A percentile compares a stretch with the other conserved stretches of the same genome.
These are phyloP conservation scores for Gasterosteus nipponicus DNA, from an alignment of 2,113 vertebrate genomes.

Conservation along the genomic window DNA sequence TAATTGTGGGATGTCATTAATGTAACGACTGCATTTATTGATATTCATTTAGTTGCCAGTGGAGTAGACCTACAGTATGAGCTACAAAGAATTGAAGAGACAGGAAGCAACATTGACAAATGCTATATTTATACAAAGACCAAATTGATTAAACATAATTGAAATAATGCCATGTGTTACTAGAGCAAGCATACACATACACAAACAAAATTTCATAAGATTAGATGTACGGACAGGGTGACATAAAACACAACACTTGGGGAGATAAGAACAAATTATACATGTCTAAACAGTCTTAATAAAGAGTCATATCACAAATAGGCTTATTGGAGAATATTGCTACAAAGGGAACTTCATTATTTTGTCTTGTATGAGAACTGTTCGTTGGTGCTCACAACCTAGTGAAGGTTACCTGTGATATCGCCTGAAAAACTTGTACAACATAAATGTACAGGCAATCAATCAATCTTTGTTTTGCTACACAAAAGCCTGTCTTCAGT, in stretches of 20 bases:
- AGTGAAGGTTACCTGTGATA: conserved; percentile 75
- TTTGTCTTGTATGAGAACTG: conserved; percentile 70
- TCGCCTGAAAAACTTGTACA: conserved; percentile 63
- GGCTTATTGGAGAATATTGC: conserved; percentile 51
- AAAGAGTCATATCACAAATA: conserved; percentile 47
- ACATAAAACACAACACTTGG: conserved; percentile 1
- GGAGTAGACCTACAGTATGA: background rate
- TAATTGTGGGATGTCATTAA: no score
- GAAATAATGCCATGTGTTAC: no score
- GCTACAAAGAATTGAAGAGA: conserved; percentile 10
- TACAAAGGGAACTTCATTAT: conserved; percentile 72
- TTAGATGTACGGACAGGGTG: background rate
- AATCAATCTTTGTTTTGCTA: conserved; percentile 80
- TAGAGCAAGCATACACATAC: no score
- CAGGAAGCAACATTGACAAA: conserved; percentile 3
- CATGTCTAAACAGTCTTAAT: conserved; percentile 17
- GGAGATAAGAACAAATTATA: conserved; percentile 25
- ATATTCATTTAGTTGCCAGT: background rate
- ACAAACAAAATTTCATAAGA: background rate
- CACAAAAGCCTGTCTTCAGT: conserved; percentile 76
- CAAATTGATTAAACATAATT: background rate
- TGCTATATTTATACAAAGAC: no score
- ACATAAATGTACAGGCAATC: conserved; percentile 79
- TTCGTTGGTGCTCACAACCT: conserved; percentile 69
- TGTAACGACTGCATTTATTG: no score